A percentile compares a stretch with the other conserved stretches of the same genome.
phyloP scores from a whole-genome alignment of 1,140 invertebrate species.

The Sitodiplosis mosellana region DNA sequence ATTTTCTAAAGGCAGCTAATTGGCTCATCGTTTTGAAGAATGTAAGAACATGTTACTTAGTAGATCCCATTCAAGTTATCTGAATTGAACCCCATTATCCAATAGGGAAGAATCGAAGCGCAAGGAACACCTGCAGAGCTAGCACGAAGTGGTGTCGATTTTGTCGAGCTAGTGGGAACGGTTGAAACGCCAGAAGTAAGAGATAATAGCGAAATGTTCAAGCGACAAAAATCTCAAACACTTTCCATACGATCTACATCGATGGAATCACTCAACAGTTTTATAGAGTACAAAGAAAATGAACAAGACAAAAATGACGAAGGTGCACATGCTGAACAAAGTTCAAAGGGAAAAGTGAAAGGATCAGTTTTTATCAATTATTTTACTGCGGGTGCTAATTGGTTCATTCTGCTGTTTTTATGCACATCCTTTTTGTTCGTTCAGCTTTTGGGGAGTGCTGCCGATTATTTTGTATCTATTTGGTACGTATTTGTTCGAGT shows the following conservation, averaged over 20 bases:
- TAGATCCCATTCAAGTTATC: not conserved
- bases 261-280: not conserved
- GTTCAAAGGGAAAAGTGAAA: slow-evolving; percentile 6
- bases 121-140: slow-evolving; percentile 45
- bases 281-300: not conserved
- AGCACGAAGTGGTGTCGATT: slow-evolving; percentile 38
- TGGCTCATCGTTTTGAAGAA: slow-evolving; percentile 51
- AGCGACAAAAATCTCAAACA: slow-evolving; percentile 6
- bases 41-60: slow-evolving; percentile 20
- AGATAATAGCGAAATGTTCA: slow-evolving; percentile 8
- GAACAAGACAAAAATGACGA: not conserved
- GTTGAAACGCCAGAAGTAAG: slow-evolving; percentile 8
- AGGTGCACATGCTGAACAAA: not conserved
- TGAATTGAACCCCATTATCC: slow-evolving; percentile 1
- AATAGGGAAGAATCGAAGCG: slow-evolving; percentile 30
- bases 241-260: not conserved
- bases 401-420: slow-evolving; percentile 21
- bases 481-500: slow-evolving; percentile 23
- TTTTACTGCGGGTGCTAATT: slow-evolving; percentile 14
- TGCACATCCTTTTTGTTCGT: slow-evolving; percentile 24
- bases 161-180: slow-evolving; percentile 27
- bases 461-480: slow-evolving; percentile 39
- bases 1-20: slow-evolving; percentile 53
- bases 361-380: slow-evolving; percentile 8
- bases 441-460: slow-evolving; percentile 28